phyloP scores from a whole-genome alignment of 2,888 invertebrate species.

The Scaptomyza parva region DNA sequence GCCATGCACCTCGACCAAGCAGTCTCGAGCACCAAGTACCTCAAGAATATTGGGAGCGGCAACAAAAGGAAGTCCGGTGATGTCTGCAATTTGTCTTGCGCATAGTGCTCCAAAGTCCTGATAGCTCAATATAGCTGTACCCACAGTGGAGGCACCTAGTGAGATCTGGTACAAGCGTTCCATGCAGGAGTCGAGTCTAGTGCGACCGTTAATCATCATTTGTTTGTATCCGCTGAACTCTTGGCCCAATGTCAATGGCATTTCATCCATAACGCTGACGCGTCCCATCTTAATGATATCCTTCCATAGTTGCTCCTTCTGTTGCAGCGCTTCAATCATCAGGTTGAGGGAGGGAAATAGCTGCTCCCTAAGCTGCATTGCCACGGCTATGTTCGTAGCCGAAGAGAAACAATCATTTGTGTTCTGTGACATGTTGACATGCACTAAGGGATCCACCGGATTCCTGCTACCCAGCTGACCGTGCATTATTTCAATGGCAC shows the following conservation, averaged over 20 bases:
- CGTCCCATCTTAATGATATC: constrained; percentile 97
- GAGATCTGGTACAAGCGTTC: constrained; percentile 95
- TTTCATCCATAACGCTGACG: constrained; percentile 94
- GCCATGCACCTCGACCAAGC: constrained; percentile 97
- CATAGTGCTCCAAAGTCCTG: constrained; percentile 96
- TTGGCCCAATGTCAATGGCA: constrained; percentile 97
- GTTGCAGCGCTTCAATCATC: constrained; percentile 89
- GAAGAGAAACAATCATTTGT: constrained; percentile 99
- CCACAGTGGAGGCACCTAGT: constrained; percentile 97
- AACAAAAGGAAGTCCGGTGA: constrained; percentile 95
- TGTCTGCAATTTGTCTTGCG: constrained; percentile 90
- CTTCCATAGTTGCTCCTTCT: constrained; percentile 93
- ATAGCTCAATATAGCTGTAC: constrained; percentile 96
- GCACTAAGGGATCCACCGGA: constrained; percentile 98
- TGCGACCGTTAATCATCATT: constrained; percentile 92
- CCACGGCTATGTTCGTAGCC: constrained; percentile 98
- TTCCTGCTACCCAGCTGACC: constrained; percentile 95
- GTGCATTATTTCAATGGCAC: constrained; percentile 94
- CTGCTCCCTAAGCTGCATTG: constrained; percentile 91
- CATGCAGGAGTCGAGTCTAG: constrained; percentile 91
- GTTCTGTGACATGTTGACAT: constrained; percentile 98
- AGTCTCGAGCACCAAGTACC: constrained; percentile 96
- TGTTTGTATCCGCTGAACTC: constrained; percentile 97
- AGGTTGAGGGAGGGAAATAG: constrained; percentile 91
- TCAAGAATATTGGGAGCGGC: constrained; percentile 98